Evolutionary conservation across 2,113 vertebrate genomes (phyloP), one percentile per base, ranked within the genome.

Genomic region (Trematocara stigmaticum): DNA sequence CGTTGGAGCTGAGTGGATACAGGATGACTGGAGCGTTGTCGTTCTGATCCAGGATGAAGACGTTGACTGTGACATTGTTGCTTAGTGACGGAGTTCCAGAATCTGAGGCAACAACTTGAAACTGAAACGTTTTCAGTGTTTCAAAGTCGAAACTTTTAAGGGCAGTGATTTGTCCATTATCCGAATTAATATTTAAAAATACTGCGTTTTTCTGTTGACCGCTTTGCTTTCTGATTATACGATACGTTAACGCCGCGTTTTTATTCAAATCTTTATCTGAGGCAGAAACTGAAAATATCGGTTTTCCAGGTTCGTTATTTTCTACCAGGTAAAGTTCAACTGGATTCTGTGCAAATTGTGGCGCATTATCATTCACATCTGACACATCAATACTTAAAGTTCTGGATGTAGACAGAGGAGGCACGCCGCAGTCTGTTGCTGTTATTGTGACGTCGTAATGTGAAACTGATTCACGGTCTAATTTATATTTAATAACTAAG

Each of bases 341-440:
- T 3, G 93, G 95, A 84, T 85, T 52, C 49, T n/a, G 49, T n/a
- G 49, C 18, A 9, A 0, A 52, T 3, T 52, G 49, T 5, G 18
- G 49, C 5, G 2, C 26, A 35, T 95, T 96, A 10, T 96, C 96
- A 69, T 96, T 96, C n/a, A 96, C 91, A 29, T 96, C 96, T 40
- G 90, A 93, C 6, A 96, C 86, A 16, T 90, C 79, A 4, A 96
- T 87, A 15, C 52, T 89, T 0, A 96, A 7, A 51, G 85, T 91
- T 93, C 86, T 95, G 7, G 59, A 45, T 5, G 92, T 66, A 0
- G 91, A 95, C 1, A 96, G 20, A 5, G 93, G 83, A 13, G 94
- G 93, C 4, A 91, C 66, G 5, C 96, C 95, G n/a, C 90, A 79
- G 78, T 96, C 96, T 3, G 79, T 91, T 0, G 93, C 95, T 66